Base-by-base conservation (phyloP, 2,888 invertebrate species). In the Hirtodrosophila duncani region DNA sequence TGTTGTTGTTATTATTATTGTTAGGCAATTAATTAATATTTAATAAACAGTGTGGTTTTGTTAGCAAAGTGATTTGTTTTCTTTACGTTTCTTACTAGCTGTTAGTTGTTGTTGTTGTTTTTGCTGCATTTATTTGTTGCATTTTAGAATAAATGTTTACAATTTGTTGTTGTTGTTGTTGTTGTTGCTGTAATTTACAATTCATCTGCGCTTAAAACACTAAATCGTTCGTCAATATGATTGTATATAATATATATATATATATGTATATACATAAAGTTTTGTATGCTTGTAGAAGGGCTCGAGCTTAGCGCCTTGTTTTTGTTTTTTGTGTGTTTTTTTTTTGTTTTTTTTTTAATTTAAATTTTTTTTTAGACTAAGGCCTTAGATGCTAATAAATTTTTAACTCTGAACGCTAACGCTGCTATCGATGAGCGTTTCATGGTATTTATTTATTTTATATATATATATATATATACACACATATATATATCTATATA, bases 21-120 rank as follows among this genome's bases (percentile, higher is more conserved):
- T 61, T 59, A 56, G 50, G 67, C 70, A 67, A 66, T 69, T 59
- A 66, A 51, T 42, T 57, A 41, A 29, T 60, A 62, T 48, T 58
- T 68, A 53, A 69, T 67, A 63, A 69, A 67, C 62, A 52, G 53
- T 46, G 33, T 18, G n/a, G n/a, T n/a, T n/a, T n/a, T n/a, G n/a
- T 38, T 42, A 48, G 48, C 51, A 34, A 45, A 18, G 58, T 49
- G 41, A 33, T 29, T 16, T 27, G 30, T 38, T 3, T 14, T 14
- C 16, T 45, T 31, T 31, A 36, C 30, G 11, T 26, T 37, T 27
- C 27, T 34, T 37, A 39, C 46, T 16, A n/a, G 29, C 31, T 16
- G 23, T 41, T 33, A 31, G 44, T 24, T 31, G 43, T 37, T 48
- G 24, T 53, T 42, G 36, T 36, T 20, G 4, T 26, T 61, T 49